These are phyloP conservation scores for Morbakka virulenta DNA, from an alignment of 30 jellyfish, hydroid and myxozoan genomes.

Conservation along the genomic window DNA sequence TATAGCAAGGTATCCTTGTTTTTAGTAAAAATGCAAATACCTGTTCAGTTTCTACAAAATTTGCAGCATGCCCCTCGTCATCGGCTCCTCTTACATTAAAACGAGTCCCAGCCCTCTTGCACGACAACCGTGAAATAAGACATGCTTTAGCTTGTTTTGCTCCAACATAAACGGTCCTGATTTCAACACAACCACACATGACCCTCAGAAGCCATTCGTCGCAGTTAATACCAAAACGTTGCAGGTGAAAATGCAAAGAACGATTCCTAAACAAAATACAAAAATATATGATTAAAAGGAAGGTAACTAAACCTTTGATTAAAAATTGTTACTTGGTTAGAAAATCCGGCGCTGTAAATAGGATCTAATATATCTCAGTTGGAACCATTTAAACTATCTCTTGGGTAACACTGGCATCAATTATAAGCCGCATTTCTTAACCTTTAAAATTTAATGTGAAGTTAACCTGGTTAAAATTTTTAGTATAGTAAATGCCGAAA, in stretches of 20 bases:
- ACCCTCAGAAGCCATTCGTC: conserved; percentile 69
- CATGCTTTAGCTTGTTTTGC: conserved; percentile 89
- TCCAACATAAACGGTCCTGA: conserved; percentile 84
- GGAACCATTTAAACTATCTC: too few species aligned
- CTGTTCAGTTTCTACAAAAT: conserved; percentile 99
- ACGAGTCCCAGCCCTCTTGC: conserved; percentile 92
- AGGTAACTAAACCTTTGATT: too few species aligned
- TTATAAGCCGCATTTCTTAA: too few species aligned
- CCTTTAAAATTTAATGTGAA: too few species aligned
- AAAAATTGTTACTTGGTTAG: too few species aligned
- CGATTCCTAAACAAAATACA: conserved; percentile 66
- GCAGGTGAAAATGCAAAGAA: conserved; percentile 62
- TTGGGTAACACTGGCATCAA: too few species aligned
- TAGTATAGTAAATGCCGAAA: too few species aligned
- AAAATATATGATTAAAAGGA: not conserved
- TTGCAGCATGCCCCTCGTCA: conserved; percentile 98
- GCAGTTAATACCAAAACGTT: conserved; percentile 60
- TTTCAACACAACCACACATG: conserved; percentile 87
- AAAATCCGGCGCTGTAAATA: too few species aligned
- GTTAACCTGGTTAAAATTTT: too few species aligned
- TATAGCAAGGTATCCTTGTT: too few species aligned
- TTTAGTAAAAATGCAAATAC: too few species aligned
- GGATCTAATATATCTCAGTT: too few species aligned
- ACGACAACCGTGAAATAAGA: conserved; percentile 87
- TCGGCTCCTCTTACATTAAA: conserved; percentile 92